A percentile compares a stretch with the other conserved stretches of the same genome.
Evolutionary conservation across 2,113 vertebrate genomes (phyloP).

Genomic region (Bagarius yarrelli): DNA sequence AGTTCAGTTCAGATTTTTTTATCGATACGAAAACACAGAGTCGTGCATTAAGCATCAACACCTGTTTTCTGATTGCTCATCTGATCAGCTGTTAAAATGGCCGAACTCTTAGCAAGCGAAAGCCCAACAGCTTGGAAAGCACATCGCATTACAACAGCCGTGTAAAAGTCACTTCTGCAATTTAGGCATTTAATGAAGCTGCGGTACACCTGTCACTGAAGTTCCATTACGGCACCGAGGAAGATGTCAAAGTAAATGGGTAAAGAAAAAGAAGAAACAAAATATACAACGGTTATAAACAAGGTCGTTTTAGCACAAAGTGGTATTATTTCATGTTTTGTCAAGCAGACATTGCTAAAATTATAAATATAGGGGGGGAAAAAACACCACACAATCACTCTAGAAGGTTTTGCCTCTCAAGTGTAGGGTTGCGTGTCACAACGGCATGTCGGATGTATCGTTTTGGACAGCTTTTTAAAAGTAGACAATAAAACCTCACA

Average conservation of each 20-base stretch:
- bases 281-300: not conserved
- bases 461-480: not conserved
- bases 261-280: not conserved
- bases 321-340: slow-evolving; percentile 1
- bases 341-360: slow-evolving; percentile 8
- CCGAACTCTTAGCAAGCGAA: not conserved
- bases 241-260: not conserved
- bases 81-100: slow-evolving; percentile 28
- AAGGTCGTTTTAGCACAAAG: not conserved
- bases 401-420: slow-evolving; percentile 11
- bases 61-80: slow-evolving; percentile 14
- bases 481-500: too few relatives aligned
- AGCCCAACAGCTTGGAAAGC: not conserved
- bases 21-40: too few relatives aligned
- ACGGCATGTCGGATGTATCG: not conserved
- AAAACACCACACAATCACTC: not conserved
- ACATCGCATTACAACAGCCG: not conserved
- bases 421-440: not conserved
- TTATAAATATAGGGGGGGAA: not conserved
- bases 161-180: slow-evolving; percentile 15
- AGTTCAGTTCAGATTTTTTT: too few relatives aligned
- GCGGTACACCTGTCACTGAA: slow-evolving; percentile 2
- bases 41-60: not conserved
- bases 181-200: slow-evolving; percentile 26
- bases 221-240: not conserved